Evolutionary conservation across 2,113 vertebrate species (phyloP).

Genomic region (Australoheros scitulus): DNA sequence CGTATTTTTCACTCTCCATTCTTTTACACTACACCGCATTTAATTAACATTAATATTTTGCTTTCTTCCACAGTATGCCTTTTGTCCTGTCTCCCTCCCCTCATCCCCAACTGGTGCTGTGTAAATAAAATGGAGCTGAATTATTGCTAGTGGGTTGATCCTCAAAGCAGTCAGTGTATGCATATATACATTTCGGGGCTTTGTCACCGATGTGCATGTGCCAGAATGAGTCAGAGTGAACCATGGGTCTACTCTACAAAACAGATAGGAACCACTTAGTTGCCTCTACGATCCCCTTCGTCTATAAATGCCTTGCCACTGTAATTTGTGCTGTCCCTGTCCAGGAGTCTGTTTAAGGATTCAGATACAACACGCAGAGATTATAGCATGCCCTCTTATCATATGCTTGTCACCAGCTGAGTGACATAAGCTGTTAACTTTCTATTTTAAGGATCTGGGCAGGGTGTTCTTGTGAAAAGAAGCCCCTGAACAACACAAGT

Average conservation of each 20-base stretch:
- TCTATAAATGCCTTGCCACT: slow-evolving; percentile 59
- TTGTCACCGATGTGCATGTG: slow-evolving; percentile 56
- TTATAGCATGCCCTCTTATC: slow-evolving; percentile 80
- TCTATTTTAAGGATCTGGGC: slow-evolving; percentile 84
- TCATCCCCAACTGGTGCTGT: too few species aligned
- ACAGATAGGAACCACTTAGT: slow-evolving; percentile 76
- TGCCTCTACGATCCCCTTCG: slow-evolving; percentile 61
- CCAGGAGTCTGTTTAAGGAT: slow-evolving; percentile 72
- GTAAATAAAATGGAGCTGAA: too few species aligned
- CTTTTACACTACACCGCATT: too few species aligned
- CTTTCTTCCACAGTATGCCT: too few species aligned
- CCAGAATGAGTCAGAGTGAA: slow-evolving; percentile 61
- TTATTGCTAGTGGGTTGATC: neutral
- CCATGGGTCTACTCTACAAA: slow-evolving; percentile 68
- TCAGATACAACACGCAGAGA: slow-evolving; percentile 73
- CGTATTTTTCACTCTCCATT: too few species aligned
- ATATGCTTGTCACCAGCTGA: slow-evolving; percentile 84
- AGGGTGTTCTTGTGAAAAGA: slow-evolving; percentile 74
- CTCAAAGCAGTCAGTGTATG: neutral
- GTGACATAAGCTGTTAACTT: slow-evolving; percentile 87
- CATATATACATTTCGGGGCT: slow-evolving; percentile 21
- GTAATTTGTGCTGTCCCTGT: slow-evolving; percentile 59
- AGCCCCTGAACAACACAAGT: slow-evolving; percentile 55
- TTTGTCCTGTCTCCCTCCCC: too few species aligned
- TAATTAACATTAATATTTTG: too few species aligned